Conservation (phyloP, 2,797 vertebrate species). For the Rhincodon typus region DNA sequence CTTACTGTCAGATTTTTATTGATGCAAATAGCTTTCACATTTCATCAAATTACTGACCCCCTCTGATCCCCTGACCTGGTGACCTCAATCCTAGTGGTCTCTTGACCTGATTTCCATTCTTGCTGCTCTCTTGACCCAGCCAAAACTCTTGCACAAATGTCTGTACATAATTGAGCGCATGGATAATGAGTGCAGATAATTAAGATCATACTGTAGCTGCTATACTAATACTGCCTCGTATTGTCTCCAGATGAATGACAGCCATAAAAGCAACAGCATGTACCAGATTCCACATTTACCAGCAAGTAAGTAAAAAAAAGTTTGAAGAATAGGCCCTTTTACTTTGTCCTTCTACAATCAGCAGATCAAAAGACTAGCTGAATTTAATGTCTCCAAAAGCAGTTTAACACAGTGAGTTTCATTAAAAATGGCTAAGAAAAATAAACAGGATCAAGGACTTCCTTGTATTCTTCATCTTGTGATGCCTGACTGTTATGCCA, state of each 20-base stretch:
- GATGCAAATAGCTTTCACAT: neutral
- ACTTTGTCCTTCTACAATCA: neutral
- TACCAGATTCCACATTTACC: neutral
- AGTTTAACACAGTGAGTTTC: slow-evolving; percentile 5
- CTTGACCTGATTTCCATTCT: slow-evolving; percentile 21
- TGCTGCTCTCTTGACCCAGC: neutral
- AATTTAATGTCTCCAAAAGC: slow-evolving; percentile 1
- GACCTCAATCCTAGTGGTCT: neutral
- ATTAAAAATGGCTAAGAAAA: slow-evolving; percentile 10
- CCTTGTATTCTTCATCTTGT: neutral
- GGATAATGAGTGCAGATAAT: neutral
- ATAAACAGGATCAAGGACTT: neutral
- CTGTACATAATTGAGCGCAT: neutral
- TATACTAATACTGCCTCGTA: neutral
- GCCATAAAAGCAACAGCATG: neutral
- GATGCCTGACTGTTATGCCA: slow-evolving; percentile 1
- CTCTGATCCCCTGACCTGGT: neutral
- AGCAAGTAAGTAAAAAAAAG: neutral
- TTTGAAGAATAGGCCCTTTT: slow-evolving; percentile 28
- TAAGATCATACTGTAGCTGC: slow-evolving; percentile 29
- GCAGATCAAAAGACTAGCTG: slow-evolving; percentile 19
- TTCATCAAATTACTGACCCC: slow-evolving; percentile 10
- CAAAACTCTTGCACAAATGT: slow-evolving; percentile 13
- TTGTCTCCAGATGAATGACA: neutral
- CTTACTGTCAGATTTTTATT: slow-evolving; percentile 14